Evolutionary conservation across 2,888 invertebrate species (phyloP).

Genomic region (Campoplex capitator): DNA sequence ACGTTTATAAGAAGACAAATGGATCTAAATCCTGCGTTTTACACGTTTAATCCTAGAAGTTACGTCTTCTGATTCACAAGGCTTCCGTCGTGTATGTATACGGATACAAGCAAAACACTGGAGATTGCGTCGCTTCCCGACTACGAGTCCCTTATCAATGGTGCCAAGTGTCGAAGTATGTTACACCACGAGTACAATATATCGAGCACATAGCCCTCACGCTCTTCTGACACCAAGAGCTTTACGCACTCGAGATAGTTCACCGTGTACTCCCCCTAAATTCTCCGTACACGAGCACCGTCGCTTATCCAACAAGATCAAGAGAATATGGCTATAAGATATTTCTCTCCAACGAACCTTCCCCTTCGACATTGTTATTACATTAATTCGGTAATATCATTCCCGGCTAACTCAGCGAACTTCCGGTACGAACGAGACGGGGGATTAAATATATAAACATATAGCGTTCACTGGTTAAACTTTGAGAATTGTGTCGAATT

Average conservation of each 20-base stretch:
- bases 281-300: not conserved
- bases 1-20: not conserved
- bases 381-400: constrained; percentile 59
- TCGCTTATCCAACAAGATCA: not conserved
- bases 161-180: constrained; percentile 58
- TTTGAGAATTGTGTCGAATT: constrained; percentile 46
- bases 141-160: constrained; percentile 35
- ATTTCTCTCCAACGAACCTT: constrained; percentile 8
- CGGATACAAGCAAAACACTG: not conserved
- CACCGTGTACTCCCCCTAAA: constrained; percentile 13
- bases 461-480: not conserved
- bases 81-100: not conserved
- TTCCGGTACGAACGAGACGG: not conserved
- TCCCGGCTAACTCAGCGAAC: constrained; percentile 30
- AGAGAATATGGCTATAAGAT: constrained; percentile 19
- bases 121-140: constrained; percentile 6
- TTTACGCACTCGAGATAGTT: constrained; percentile 9
- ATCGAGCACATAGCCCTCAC: constrained; percentile 45
- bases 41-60: not conserved
- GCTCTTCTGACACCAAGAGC: constrained; percentile 1
- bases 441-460: not conserved
- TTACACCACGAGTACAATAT: constrained; percentile 26
- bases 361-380: constrained; percentile 51
- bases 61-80: not conserved
- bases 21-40: not conserved